phyloP scores from a whole-genome alignment of 2,113 vertebrate species.

The Tonatia bakeri region DNA sequence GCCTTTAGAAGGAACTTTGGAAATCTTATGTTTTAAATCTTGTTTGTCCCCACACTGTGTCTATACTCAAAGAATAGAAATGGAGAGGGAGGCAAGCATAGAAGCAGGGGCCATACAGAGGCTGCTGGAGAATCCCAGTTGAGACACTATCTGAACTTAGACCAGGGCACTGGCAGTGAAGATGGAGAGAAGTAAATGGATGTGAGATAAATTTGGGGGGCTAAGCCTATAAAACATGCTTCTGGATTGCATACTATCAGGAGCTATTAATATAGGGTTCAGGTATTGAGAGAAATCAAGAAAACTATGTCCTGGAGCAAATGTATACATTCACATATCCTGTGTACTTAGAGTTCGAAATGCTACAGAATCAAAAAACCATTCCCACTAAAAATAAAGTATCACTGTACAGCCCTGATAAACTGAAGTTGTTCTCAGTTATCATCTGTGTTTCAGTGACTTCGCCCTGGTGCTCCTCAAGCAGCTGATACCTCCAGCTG shows the following conservation, averaged over 20 bases:
- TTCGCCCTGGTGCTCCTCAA: background rate
- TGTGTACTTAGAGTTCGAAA: background rate
- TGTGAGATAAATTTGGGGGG: background rate
- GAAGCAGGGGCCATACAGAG: background rate
- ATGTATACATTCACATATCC: background rate
- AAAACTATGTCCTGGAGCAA: background rate
- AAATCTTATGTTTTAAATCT: slow-evolving; percentile 69
- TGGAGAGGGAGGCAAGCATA: background rate
- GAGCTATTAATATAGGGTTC: background rate
- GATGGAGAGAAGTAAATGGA: background rate
- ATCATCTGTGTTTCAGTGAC: background rate
- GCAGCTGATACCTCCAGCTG: background rate
- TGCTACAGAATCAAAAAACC: background rate
- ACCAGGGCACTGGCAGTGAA: background rate
- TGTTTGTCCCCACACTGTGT: background rate
- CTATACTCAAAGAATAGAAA: background rate
- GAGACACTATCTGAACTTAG: background rate
- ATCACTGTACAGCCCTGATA: background rate
- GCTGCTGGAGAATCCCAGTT: background rate
- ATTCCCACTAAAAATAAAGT: background rate
- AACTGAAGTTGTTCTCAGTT: background rate
- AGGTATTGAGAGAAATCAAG: background rate
- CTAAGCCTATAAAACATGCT: background rate
- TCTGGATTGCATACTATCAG: background rate
- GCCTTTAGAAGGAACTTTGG: slow-evolving; percentile 72